Conservation (phyloP, 2,797 vertebrate genomes). For the Tangara arthus region DNA sequence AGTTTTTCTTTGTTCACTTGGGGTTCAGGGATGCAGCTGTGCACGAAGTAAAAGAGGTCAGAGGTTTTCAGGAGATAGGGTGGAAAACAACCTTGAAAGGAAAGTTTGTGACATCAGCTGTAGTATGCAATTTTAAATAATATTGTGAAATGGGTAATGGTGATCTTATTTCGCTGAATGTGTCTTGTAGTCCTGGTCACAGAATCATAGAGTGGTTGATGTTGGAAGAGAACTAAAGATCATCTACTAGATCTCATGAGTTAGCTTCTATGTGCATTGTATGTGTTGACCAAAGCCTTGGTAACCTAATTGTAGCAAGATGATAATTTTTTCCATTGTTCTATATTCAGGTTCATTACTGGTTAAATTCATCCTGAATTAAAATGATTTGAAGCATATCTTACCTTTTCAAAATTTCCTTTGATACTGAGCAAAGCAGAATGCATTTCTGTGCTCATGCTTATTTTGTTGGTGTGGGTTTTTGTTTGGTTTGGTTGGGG, state of each 20-base stretch:
- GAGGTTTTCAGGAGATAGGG: background rate
- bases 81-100: background rate
- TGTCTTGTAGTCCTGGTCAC: background rate
- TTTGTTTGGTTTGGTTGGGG: background rate
- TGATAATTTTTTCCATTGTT: background rate
- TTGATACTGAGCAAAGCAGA: background rate
- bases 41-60: background rate
- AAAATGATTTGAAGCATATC: background rate
- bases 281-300: background rate
- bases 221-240: background rate
- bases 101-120: background rate
- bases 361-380: background rate
- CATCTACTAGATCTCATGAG: background rate
- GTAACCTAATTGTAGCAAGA: background rate
- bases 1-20: slow-evolving; percentile 3
- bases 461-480: background rate
- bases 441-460: background rate
- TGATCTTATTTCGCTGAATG: background rate
- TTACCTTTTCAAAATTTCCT: background rate
- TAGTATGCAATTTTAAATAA: background rate
- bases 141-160: background rate
- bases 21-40: background rate
- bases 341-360: background rate
- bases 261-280: background rate
- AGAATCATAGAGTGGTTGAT: background rate